phyloP scores from a whole-genome alignment of 1,140 invertebrate genomes.

The Cotesia chilonis region DNA sequence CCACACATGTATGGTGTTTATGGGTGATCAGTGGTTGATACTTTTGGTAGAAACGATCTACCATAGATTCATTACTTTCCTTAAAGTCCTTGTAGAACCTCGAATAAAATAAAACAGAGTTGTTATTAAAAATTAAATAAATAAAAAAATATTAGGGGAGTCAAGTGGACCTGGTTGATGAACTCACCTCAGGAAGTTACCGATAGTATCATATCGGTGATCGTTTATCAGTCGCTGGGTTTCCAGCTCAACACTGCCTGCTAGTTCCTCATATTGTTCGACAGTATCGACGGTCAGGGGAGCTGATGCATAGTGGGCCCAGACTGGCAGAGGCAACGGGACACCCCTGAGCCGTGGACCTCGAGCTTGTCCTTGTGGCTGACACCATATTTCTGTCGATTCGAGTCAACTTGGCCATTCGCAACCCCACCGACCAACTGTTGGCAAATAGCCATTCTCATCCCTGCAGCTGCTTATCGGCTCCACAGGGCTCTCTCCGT shows the following conservation, averaged over 20 bases:
- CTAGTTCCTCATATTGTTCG: constrained; percentile 81
- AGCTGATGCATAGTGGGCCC: constrained; percentile 64
- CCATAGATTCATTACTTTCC: constrained; percentile 67
- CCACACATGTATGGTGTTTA: constrained; percentile 87
- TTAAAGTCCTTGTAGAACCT: constrained; percentile 80
- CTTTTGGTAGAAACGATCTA: constrained; percentile 76
- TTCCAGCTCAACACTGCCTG: constrained; percentile 76
- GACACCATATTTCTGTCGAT: constrained; percentile 67
- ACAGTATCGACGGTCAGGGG: constrained; percentile 68
- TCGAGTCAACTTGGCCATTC: constrained; percentile 95
- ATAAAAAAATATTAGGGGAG: not conserved
- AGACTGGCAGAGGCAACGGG: constrained; percentile 64
- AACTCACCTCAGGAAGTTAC: constrained; percentile 76
- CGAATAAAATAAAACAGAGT: constrained; percentile 29
- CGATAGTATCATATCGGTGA: constrained; percentile 86
- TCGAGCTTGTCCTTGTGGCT: constrained; percentile 65
- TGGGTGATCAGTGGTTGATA: constrained; percentile 81
- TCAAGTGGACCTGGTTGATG: not conserved
- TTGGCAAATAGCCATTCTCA: constrained; percentile 74
- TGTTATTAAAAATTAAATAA: constrained; percentile 18
- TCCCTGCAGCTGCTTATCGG: constrained; percentile 69
- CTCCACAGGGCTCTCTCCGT: constrained; percentile 68
- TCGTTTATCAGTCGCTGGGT: constrained; percentile 79
- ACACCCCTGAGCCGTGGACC: constrained; percentile 64
- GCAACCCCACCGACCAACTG: constrained; percentile 84